A percentile compares a stretch with the other conserved stretches of the same genome.
phyloP scores from a whole-genome alignment of 1,140 invertebrate species.

The Coboldia fuscipes region DNA sequence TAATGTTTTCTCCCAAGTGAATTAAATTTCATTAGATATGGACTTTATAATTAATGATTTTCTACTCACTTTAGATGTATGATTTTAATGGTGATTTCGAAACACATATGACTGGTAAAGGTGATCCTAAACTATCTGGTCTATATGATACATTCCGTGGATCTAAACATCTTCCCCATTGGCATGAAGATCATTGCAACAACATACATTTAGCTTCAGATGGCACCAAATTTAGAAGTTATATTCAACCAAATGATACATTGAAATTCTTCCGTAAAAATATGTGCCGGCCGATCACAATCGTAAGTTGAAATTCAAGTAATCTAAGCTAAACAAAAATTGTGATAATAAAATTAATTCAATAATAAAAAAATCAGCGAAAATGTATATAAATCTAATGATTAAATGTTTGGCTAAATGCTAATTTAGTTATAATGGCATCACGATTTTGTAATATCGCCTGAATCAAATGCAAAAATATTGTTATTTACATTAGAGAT shows the following conservation, averaged over 20 bases:
- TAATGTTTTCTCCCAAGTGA: not conserved
- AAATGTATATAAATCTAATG: no score
- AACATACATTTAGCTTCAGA: slow-evolving; percentile 60
- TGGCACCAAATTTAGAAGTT: slow-evolving; percentile 60
- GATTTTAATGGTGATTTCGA: slow-evolving; percentile 59
- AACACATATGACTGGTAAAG: slow-evolving; percentile 54
- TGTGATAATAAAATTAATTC: no score
- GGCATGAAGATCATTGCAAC: slow-evolving; percentile 48
- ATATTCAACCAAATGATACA: slow-evolving; percentile 39
- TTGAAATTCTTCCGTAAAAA: slow-evolving; percentile 62
- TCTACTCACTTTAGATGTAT: slow-evolving; percentile 66
- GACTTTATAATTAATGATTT: not conserved
- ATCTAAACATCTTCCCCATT: slow-evolving; percentile 45
- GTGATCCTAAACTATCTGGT: slow-evolving; percentile 35
- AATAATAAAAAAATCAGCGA: no score
- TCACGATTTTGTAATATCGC: no score
- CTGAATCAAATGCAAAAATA: no score
- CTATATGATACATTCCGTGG: slow-evolving; percentile 58
- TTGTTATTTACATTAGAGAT: no score
- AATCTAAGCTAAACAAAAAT: no score
- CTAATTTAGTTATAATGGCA: no score
- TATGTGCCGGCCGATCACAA: slow-evolving; percentile 46
- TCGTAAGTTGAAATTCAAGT: no score
- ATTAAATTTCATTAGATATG: not conserved
- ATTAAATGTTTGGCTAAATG: no score